Evolutionary conservation across 64 coral and sea anemone genomes (phyloP), one percentile per base, ranked within the genome.

Genomic region (Orbicella faveolata): DNA sequence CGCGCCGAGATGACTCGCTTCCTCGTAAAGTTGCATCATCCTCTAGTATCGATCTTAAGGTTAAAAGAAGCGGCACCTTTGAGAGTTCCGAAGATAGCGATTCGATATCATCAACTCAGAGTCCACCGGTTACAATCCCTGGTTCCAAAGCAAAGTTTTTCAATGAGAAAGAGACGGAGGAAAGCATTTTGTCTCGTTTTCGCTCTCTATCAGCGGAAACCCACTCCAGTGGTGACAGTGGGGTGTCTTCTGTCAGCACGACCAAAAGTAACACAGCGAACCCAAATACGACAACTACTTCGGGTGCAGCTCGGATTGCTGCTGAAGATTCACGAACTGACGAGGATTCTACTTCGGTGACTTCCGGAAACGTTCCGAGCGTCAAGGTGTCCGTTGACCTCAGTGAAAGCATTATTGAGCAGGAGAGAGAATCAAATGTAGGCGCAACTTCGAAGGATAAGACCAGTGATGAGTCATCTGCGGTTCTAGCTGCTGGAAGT

Each of bases 211-310:
- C 82, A 65, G 35, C 35, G 12, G 39, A 85, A 39, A 72, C 82
- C 64, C 21, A 44, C 21, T 70, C 81, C 12, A 19, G 53, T 34
- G 79, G 20, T 72, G 82, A 85, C 25, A 70, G 82, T 34, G 82
- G 82, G 2, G 37, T 85, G 52, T 85, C 82, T 52, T 72, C 64
- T 15, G 18, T 72, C 18, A 5, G 10, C 41, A 85, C n/a, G 37
- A 33, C 36, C 0, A 52, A 21, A 73, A 73, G 14, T 39, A 53
- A 23, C 36, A 23, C 11, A 37, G 36, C 35, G 16, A 12, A 13
- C 18, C 39, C 37, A 21, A 20, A 23, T 6, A 52, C 36, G 37
- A 52, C 34, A 33, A 73, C 0, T 72, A 85, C 0, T 52, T 53
- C 82, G 36, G 37, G 36, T 25, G 21, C 63, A 23, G 6, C 35